Conservation (phyloP, 1,140 invertebrate genomes). For the Nasonia giraulti region DNA sequence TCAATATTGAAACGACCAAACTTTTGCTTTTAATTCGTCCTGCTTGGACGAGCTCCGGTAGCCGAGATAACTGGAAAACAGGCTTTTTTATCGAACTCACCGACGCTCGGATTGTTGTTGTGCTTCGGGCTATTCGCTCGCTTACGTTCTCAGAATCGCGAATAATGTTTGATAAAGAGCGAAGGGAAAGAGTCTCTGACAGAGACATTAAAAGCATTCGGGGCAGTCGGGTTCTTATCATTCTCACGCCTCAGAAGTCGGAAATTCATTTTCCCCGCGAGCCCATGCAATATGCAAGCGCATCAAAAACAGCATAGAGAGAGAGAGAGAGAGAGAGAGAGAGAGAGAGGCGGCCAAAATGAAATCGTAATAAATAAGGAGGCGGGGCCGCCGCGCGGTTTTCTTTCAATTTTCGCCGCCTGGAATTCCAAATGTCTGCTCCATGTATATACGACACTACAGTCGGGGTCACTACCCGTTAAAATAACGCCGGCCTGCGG, state of each 20-base stretch:
- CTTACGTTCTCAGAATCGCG: too few species aligned
- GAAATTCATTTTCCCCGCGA: neutral
- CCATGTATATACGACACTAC: too few species aligned
- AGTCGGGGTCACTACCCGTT: neutral
- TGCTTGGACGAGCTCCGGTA: too few species aligned
- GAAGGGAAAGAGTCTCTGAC: too few species aligned
- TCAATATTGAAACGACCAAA: conserved; percentile 1
- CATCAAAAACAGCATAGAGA: neutral
- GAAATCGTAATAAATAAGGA: conserved; percentile 22
- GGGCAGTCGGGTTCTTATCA: neutral
- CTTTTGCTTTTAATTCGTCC: neutral
- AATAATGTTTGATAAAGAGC: too few species aligned
- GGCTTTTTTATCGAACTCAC: too few species aligned
- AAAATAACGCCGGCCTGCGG: conserved; percentile 11
- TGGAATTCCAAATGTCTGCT: conserved; percentile 7
- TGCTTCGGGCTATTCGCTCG: too few species aligned
- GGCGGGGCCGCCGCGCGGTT: neutral
- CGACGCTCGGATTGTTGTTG: too few species aligned
- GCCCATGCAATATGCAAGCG: conserved; percentile 25
- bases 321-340: too few species aligned
- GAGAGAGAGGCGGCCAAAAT: neutral
- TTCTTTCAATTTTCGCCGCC: conserved; percentile 18
- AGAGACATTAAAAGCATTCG: neutral
- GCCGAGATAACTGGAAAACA: too few species aligned
- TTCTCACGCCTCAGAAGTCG: conserved; percentile 1